Percentiles rank a stretch among this genome's conserved stretches.
Evolutionary conservation across 2,797 vertebrate species (phyloP).

Genomic region (Trachops cirrhosus): DNA sequence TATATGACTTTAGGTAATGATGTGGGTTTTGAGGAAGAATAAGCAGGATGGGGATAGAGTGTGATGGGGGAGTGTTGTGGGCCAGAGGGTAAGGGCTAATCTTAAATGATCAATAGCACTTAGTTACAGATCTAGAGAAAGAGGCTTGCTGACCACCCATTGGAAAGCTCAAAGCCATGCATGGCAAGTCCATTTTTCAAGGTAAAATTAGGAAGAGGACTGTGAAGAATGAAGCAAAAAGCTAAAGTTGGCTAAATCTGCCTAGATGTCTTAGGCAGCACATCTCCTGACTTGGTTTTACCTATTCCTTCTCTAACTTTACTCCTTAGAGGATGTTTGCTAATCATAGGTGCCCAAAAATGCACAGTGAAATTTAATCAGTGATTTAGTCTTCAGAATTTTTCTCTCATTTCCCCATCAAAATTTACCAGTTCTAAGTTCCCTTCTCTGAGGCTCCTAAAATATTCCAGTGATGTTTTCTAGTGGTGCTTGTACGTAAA

Average conservation of each 20-base stretch:
- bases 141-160: not conserved
- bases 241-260: not conserved
- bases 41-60: not conserved
- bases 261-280: not conserved
- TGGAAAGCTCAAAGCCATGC: not conserved
- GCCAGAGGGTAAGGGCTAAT: not conserved
- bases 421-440: not conserved
- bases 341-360: not conserved
- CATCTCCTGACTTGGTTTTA: not conserved
- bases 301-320: not conserved
- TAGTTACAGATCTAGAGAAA: not conserved
- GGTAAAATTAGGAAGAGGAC: not conserved
- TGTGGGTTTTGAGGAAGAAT: not conserved
- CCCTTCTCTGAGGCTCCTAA: not conserved
- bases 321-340: not conserved
- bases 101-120: not conserved
- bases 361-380: not conserved
- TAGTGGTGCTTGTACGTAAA: not conserved
- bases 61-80: not conserved
- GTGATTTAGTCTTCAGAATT: not conserved
- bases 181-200: not conserved
- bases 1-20: not conserved
- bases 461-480: not conserved
- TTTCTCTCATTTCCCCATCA: not conserved
- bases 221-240: not conserved